phyloP scores from a whole-genome alignment of 2,113 vertebrate species.

The Cynocephalus volans region DNA sequence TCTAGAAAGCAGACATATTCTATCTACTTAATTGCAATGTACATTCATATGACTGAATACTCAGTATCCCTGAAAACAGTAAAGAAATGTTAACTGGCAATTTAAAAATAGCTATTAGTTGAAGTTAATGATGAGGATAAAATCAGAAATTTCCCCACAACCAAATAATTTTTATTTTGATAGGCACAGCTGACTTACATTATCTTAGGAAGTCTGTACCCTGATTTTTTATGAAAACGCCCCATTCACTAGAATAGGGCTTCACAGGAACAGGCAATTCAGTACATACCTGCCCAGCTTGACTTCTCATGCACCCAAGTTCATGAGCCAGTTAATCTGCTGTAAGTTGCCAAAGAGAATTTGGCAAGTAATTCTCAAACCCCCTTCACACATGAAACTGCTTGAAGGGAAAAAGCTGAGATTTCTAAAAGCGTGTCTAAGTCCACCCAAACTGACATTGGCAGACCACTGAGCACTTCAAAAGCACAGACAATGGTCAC shows the following conservation, averaged over 20 bases:
- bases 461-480: background rate
- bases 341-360: background rate
- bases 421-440: background rate
- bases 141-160: background rate
- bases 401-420: background rate
- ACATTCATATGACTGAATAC: background rate
- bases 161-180: background rate
- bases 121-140: background rate
- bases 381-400: background rate
- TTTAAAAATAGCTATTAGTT: background rate
- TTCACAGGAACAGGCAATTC: background rate
- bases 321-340: background rate
- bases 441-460: background rate
- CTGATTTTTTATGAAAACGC: background rate
- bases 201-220: background rate
- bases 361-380: background rate
- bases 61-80: background rate
- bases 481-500: background rate
- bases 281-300: background rate
- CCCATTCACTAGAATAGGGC: background rate
- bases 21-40: background rate
- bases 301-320: background rate
- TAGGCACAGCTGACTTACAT: background rate
- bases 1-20: background rate
- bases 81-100: background rate